These are phyloP conservation scores for Prorops nasuta DNA, from an alignment of 1,140 invertebrate genomes.

Conservation along the genomic window DNA sequence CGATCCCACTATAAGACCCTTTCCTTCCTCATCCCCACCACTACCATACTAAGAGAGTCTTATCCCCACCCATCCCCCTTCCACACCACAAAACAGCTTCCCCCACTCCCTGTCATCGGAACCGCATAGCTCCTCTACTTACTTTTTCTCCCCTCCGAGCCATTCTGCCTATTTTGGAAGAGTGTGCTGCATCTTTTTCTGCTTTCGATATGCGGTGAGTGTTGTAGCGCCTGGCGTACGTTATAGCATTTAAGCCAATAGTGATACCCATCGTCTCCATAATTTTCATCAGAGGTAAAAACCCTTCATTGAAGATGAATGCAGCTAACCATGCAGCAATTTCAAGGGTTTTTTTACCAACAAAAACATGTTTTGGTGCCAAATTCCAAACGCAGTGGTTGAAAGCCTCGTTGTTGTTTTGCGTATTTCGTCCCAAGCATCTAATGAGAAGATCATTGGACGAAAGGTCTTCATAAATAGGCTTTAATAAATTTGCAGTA, in stretches of 20 bases:
- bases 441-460: slow-evolving; percentile 5
- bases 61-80: too few species aligned
- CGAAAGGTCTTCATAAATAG: slow-evolving; percentile 1
- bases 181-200: too few species aligned
- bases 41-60: too few species aligned
- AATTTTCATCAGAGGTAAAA: background rate
- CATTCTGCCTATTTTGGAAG: too few species aligned
- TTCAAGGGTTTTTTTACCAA: slow-evolving; percentile 1
- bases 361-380: background rate
- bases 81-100: too few species aligned
- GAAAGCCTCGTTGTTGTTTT: slow-evolving; percentile 10
- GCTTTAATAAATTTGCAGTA: background rate
- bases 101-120: too few species aligned
- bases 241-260: too few species aligned
- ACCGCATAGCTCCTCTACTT: too few species aligned
- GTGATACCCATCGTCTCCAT: slow-evolving; percentile 8
- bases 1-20: too few species aligned
- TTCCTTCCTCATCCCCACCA: too few species aligned
- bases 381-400: slow-evolving; percentile 4
- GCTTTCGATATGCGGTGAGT: too few species aligned
- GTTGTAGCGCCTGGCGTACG: slow-evolving; percentile 7
- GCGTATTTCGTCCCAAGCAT: slow-evolving; percentile 9
- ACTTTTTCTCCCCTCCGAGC: too few species aligned
- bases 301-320: slow-evolving; percentile 13
- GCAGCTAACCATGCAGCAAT: slow-evolving; percentile 9